A percentile compares a stretch with the other conserved stretches of the same genome.
Evolutionary conservation across 2,113 vertebrate species (phyloP).

Genomic region (Aphelocoma coerulescens): DNA sequence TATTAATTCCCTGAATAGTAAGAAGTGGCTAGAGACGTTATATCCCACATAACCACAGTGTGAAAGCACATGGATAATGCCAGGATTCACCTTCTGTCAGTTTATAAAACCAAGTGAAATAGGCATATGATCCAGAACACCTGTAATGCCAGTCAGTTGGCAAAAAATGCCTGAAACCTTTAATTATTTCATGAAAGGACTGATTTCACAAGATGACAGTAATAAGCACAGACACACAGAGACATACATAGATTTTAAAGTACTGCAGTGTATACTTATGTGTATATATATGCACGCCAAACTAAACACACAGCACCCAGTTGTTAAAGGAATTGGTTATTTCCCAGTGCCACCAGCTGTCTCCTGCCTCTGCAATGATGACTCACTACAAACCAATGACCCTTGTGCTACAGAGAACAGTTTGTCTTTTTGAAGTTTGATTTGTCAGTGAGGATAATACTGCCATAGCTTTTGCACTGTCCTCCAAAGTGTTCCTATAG

Average conservation of each 20-base stretch:
- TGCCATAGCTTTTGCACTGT: neutral
- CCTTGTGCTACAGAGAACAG: neutral
- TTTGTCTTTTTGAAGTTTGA: constrained; percentile 5
- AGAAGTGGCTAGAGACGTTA: constrained; percentile 11
- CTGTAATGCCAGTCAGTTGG: constrained; percentile 49
- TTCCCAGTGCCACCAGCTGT: constrained; percentile 18
- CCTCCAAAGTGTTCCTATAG: neutral
- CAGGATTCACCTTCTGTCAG: constrained; percentile 60
- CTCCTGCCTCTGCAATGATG: neutral
- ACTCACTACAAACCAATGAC: neutral
- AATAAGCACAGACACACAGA: constrained; percentile 18
- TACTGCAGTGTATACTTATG: neutral
- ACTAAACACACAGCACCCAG: neutral
- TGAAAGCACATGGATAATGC: constrained; percentile 34
- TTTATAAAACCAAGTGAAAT: constrained; percentile 24
- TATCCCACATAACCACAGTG: constrained; percentile 17
- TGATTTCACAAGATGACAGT: constrained; percentile 16
- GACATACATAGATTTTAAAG: neutral
- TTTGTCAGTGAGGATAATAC: neutral
- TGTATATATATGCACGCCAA: neutral
- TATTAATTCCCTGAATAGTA: constrained; percentile 46
- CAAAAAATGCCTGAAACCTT: constrained; percentile 42
- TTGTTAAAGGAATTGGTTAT: constrained; percentile 7
- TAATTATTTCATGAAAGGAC: constrained; percentile 52
- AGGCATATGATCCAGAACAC: constrained; percentile 39